phyloP scores from a whole-genome alignment of 2,113 vertebrate species.

The Scortum barcoo region DNA sequence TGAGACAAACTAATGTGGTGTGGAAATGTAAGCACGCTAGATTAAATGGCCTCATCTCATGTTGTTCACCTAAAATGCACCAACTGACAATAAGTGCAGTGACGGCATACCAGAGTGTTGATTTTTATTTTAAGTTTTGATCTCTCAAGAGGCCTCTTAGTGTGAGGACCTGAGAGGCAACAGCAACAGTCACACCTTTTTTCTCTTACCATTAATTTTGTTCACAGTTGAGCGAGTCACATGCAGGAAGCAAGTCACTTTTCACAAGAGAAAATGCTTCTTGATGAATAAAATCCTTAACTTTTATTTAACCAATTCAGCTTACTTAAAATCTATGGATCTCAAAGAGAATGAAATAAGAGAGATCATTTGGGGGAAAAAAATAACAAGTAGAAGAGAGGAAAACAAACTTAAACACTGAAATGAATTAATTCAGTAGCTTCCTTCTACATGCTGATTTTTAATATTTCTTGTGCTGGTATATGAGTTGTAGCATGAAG shows the following conservation, averaged over 20 bases:
- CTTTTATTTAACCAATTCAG: neutral
- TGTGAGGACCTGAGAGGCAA: conserved; percentile 37
- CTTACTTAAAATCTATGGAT: neutral
- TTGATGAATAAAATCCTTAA: neutral
- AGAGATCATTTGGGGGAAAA: neutral
- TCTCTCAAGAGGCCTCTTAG: conserved; percentile 33
- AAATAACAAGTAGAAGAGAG: too few species aligned
- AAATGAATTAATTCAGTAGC: too few species aligned
- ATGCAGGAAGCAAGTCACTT: neutral
- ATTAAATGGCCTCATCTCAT: neutral
- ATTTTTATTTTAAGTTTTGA: conserved; percentile 13
- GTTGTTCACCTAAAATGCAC: neutral
- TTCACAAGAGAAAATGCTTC: neutral
- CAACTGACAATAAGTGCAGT: neutral
- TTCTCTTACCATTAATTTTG: conserved; percentile 32
- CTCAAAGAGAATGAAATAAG: neutral
- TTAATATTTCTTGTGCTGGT: neutral
- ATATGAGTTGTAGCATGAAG: neutral
- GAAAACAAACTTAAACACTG: neutral
- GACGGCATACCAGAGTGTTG: conserved; percentile 9
- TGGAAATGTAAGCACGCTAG: neutral
- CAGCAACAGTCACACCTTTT: conserved; percentile 50
- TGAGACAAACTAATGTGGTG: neutral
- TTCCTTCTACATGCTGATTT: neutral
- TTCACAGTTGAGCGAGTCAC: conserved; percentile 47